Evolutionary conservation across 2,888 invertebrate species (phyloP).

Genomic region (Limnephilus auricula): DNA sequence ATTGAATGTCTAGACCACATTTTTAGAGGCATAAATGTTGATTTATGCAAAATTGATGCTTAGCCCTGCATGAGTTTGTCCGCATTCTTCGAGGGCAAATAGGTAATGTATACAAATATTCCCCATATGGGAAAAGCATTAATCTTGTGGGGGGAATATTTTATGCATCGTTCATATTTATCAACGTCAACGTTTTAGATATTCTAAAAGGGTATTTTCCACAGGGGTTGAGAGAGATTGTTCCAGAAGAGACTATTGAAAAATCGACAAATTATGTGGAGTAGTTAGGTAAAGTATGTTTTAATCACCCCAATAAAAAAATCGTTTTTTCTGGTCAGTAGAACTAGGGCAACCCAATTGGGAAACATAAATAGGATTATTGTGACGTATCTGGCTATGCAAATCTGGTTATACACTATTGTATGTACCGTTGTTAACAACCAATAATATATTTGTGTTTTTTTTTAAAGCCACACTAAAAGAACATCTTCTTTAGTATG

Average conservation of each 20-base stretch:
- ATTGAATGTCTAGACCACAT: not conserved
- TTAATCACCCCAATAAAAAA: no score
- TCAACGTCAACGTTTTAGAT: conserved; percentile 47
- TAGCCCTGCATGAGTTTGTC: not conserved
- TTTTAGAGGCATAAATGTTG: not conserved
- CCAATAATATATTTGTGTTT: no score
- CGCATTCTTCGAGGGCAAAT: conserved; percentile 19
- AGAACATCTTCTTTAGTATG: no score
- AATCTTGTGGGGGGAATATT: conserved; percentile 40
- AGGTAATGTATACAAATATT: conserved; percentile 34
- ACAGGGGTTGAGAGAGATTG: not conserved
- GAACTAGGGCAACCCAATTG: no score
- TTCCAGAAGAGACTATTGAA: not conserved
- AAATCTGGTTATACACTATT: no score
- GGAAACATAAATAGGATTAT: no score
- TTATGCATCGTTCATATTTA: conserved; percentile 54
- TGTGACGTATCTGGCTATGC: no score
- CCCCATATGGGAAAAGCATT: conserved; percentile 39
- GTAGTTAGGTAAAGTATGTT: not conserved
- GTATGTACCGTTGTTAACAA: no score
- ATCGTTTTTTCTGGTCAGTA: no score
- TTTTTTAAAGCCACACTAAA: no score
- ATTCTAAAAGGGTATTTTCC: conserved; percentile 15
- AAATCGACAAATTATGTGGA: conserved; percentile 11
- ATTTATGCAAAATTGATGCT: conserved; percentile 7